Percentiles rank a stretch among this genome's conserved stretches.
phyloP scores from a whole-genome alignment of 2,888 invertebrate genomes.

The Tanypteryx hageni region DNA sequence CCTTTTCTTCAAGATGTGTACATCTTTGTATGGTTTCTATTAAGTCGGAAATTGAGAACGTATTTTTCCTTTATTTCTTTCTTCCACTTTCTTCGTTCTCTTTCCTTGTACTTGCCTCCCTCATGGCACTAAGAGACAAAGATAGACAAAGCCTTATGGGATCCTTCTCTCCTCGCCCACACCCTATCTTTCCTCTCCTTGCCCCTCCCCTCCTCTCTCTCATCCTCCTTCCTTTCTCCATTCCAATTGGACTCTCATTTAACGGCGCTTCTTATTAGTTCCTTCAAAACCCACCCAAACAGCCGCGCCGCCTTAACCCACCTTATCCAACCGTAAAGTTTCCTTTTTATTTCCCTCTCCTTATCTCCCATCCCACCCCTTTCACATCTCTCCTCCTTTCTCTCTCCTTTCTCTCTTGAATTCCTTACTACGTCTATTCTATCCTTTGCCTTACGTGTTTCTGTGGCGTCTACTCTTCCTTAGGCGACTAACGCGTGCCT shows the following conservation, averaged over 20 bases:
- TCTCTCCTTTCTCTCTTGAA: background rate
- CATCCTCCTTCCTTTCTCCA: background rate
- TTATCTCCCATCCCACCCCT: background rate
- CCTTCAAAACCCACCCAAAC: background rate
- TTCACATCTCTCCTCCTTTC: no score
- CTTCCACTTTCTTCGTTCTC: no score
- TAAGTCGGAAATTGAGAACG: no score
- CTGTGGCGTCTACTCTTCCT: no score
- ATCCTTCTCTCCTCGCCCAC: no score
- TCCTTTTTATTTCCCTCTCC: background rate
- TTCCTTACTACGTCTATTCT: background rate
- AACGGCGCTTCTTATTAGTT: background rate
- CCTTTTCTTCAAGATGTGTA: no score
- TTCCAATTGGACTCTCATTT: background rate
- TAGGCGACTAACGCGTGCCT: no score
- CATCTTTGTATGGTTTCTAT: no score
- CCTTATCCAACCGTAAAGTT: background rate
- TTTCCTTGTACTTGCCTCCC: no score
- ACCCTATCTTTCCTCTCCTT: background rate
- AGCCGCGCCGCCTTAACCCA: background rate
- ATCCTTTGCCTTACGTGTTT: no score
- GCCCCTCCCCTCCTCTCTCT: background rate
- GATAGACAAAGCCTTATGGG: background rate
- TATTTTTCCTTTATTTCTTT: no score
- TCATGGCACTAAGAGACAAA: no score